Conservation (phyloP, 2,888 invertebrate species). For the Desoria tigrina region DNA sequence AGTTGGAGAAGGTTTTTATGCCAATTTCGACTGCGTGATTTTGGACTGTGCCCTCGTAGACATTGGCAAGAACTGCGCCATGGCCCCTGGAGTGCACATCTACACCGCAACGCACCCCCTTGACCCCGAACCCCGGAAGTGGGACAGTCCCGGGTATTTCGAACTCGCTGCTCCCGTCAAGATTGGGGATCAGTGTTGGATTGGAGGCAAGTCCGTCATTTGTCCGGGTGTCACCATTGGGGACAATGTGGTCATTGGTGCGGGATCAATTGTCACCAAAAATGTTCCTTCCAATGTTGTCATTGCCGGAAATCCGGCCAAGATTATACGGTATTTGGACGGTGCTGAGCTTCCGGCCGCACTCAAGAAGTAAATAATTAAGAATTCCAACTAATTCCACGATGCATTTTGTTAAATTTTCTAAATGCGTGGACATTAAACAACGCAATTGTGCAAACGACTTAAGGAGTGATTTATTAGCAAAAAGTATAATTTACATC, state of each 20-base stretch:
- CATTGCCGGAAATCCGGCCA: slow-evolving; percentile 48
- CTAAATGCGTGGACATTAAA: too few species aligned
- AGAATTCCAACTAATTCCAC: too few species aligned
- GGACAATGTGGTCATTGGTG: slow-evolving; percentile 46
- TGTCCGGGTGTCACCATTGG: slow-evolving; percentile 50
- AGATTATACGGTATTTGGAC: slow-evolving; percentile 42
- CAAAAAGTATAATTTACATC: too few species aligned
- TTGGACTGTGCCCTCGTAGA: slow-evolving; percentile 35
- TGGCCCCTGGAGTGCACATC: slow-evolving; percentile 48
- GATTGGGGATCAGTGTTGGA: slow-evolving; percentile 41
- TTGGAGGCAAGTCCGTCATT: slow-evolving; percentile 49
- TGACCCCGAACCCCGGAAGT: slow-evolving; percentile 30
- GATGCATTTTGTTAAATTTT: too few species aligned
- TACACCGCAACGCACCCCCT: slow-evolving; percentile 50
- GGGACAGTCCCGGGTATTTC: slow-evolving; percentile 26
- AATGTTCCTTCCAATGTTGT: slow-evolving; percentile 42
- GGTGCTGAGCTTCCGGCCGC: slow-evolving; percentile 11
- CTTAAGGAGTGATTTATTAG: too few species aligned
- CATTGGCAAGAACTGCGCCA: slow-evolving; percentile 39
- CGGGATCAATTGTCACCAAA: slow-evolving; percentile 45
- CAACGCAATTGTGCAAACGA: too few species aligned
- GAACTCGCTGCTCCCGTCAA: slow-evolving; percentile 43
- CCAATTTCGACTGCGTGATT: slow-evolving; percentile 44
- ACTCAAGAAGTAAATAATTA: too few species aligned
- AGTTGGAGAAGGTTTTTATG: slow-evolving; percentile 39